Conservation (phyloP, 2,113 vertebrate genomes). For the Bombycilla garrulus region DNA sequence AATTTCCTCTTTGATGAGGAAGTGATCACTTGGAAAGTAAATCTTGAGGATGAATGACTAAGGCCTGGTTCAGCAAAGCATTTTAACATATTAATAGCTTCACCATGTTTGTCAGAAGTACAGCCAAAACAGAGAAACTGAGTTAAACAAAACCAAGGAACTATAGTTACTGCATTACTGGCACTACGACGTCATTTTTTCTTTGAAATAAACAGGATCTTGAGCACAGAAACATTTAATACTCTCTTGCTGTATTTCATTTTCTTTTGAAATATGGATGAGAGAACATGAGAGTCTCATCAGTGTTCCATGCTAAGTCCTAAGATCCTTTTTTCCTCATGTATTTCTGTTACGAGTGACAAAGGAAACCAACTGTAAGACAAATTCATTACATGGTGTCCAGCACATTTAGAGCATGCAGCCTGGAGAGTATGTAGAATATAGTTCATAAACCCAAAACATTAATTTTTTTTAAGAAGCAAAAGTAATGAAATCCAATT, state of each 20-base stretch:
- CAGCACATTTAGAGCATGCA: not conserved
- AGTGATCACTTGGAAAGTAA: not conserved
- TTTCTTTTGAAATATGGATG: not conserved
- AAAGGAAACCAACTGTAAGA: not conserved
- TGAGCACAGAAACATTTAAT: not conserved
- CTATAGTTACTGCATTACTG: not conserved
- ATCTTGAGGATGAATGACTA: not conserved
- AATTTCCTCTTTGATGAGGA: not conserved
- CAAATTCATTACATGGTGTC: not conserved
- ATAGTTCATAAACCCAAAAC: not conserved
- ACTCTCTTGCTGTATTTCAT: not conserved
- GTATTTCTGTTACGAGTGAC: not conserved
- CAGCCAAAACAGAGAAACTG: not conserved
- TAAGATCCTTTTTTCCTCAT: not conserved
- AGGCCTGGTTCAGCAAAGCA: not conserved
- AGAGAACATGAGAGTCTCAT: not conserved
- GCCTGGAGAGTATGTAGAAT: not conserved
- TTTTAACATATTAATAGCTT: not conserved
- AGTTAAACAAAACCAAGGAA: not conserved
- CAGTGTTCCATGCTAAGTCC: not conserved
- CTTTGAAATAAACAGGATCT: constrained; percentile 5
- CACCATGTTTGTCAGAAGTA: not conserved
- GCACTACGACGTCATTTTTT: not conserved
- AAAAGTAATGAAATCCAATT: not conserved
- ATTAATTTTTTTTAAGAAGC: not conserved